Percentiles rank a stretch among this genome's conserved stretches.
These are phyloP conservation scores for mouse (Mus musculus) DNA, from an alignment of 2,113 vertebrate species.

Conservation along the genomic window DNA sequence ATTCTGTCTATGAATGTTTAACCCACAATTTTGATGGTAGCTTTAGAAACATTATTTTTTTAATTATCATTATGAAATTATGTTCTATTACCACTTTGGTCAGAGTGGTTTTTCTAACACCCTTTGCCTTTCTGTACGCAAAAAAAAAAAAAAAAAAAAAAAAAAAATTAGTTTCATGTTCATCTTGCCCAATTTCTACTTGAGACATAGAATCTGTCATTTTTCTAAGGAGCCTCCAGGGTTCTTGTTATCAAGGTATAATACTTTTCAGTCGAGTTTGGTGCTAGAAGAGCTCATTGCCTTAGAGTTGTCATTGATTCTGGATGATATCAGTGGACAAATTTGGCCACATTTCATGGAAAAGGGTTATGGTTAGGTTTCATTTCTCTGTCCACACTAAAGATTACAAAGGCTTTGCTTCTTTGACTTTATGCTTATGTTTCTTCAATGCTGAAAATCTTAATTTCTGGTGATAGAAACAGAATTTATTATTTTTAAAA, in stretches of 20 bases:
- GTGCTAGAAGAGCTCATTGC: neutral
- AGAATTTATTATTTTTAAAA: neutral
- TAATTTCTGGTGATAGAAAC: neutral
- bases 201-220: neutral
- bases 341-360: neutral
- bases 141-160: neutral
- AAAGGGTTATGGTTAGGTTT: neutral
- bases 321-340: neutral
- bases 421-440: neutral
- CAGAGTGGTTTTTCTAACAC: neutral
- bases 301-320: neutral
- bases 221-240: neutral
- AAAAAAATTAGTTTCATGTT: neutral
- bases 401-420: neutral
- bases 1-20: neutral
- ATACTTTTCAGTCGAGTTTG: neutral
- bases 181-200: neutral
- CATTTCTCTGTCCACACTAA: neutral
- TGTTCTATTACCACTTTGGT: neutral
- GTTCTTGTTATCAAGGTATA: slow-evolving; percentile 24
- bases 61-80: neutral
- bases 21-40: neutral
- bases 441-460: slow-evolving; percentile 17
- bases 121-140: neutral
- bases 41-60: neutral